Conservation (phyloP, 1,140 invertebrate genomes). For the Drosophila triauraria region DNA sequence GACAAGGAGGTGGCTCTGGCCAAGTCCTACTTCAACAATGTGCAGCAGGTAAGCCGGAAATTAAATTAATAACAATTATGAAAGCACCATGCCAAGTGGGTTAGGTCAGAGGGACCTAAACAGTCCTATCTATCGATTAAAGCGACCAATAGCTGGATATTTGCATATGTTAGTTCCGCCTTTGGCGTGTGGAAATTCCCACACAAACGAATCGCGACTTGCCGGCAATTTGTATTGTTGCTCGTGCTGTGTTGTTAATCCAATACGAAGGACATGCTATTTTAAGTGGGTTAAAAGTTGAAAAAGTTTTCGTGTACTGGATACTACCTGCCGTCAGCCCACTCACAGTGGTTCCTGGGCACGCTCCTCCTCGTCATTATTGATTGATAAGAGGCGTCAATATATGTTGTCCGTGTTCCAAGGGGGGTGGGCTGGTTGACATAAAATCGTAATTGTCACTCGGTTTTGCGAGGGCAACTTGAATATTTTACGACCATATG, state of each 20-base stretch:
- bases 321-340: conserved; percentile 1
- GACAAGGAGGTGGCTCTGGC: conserved; percentile 87
- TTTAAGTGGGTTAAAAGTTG: conserved; percentile 84
- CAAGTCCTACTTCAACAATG: conserved; percentile 87
- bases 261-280: conserved; percentile 80
- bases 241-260: conserved; percentile 59
- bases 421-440: conserved; percentile 1
- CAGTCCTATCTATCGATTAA: conserved; percentile 62
- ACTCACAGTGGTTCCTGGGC: conserved; percentile 27
- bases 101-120: neutral
- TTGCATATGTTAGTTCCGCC: conserved; percentile 48
- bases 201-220: conserved; percentile 37
- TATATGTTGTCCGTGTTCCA: neutral
- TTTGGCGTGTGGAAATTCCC: conserved; percentile 69
- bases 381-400: conserved; percentile 62
- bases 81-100: neutral
- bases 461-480: neutral
- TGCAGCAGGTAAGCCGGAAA: conserved; percentile 87
- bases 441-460: conserved; percentile 46
- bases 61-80: conserved; percentile 23
- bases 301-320: conserved; percentile 65
- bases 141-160: conserved; percentile 26
- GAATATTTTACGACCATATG: conserved; percentile 16
- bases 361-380: conserved; percentile 51
- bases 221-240: conserved; percentile 38